Evolutionary conservation across 2,888 invertebrate genomes (phyloP), one percentile per base, ranked within the genome.

Genomic region (Caenorhabditis japonica): DNA sequence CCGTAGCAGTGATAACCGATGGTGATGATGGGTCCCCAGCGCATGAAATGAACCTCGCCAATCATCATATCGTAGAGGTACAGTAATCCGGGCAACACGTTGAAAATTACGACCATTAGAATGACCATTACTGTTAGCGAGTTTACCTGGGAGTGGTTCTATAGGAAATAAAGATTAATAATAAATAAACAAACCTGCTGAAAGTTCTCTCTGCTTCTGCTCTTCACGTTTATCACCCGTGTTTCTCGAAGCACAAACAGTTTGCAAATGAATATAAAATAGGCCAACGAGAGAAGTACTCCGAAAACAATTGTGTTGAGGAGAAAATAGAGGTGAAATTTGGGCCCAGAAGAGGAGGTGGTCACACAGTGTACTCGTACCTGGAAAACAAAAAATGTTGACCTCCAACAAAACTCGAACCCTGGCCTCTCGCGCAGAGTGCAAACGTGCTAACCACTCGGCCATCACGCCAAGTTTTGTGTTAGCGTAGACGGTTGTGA

Each of bases 1-100:
- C 81, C 81, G 47, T 79, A 79, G 15, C 76, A 70, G 17, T 81
- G 79, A 51, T 81, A 81, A 10, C 81, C 81, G 33, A 81, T 77
- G 0, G 81, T 81, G 30, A 81, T 44, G 10, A 79, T 77, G 17
- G 81, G 81, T 17, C 81, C 81, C 75, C 75, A 77, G 39, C 71
- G 61, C 81, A 81, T 81, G 55, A 81, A 81, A 23, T 77, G 61
- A 0, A 81, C 81, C 56, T 76, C 66, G 30, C 74, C 68, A 38
- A 75, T 56, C 15, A 77, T 66, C 75, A 81, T 72, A 38, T 81
- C 81, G 56, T 77, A 76, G 4, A 79, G 56, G 60, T 81, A 81
- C 23, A 81, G 58, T 8, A 61, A 62, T 49, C 77, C 70, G n/a
- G 81, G 81, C 3, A 81, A 59, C 2, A 81, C 74, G 25, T 79